These are phyloP conservation scores for Acanthochromis polyacanthus DNA, from an alignment of 2,113 vertebrate genomes.

Conservation along the genomic window DNA sequence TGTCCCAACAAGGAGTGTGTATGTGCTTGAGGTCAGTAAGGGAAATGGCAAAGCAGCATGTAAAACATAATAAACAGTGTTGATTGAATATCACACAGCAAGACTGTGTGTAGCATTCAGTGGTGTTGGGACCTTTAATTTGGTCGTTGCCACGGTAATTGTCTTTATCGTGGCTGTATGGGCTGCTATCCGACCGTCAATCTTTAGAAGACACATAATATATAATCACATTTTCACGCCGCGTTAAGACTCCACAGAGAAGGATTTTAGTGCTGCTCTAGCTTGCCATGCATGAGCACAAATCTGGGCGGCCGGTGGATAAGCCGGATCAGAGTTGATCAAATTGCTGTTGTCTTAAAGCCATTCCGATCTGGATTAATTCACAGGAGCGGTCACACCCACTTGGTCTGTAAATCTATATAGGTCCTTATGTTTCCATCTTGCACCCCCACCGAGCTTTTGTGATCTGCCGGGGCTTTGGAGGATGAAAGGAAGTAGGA, in stretches of 20 bases:
- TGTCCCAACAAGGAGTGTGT: constrained; percentile 55
- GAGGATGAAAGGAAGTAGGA: constrained; percentile 76
- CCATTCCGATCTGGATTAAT: constrained; percentile 76
- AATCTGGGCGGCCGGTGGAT: constrained; percentile 61
- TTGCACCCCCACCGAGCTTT: constrained; percentile 54
- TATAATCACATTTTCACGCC: constrained; percentile 21
- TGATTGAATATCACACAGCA: constrained; percentile 45
- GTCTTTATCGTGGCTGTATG: constrained; percentile 42
- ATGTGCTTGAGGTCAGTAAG: constrained; percentile 51
- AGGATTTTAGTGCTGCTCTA: constrained; percentile 30
- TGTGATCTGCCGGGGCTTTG: constrained; percentile 73
- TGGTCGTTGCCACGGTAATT: constrained; percentile 11
- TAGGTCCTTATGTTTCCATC: constrained; percentile 64
- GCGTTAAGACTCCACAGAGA: constrained; percentile 28
- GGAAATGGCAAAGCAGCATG: constrained; percentile 45
- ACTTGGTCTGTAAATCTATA: constrained; percentile 65
- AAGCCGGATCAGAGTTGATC: constrained; percentile 76
- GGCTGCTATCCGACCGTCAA: constrained; percentile 34
- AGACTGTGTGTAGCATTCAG: constrained; percentile 34
- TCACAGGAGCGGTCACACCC: constrained; percentile 65
- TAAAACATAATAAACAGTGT: constrained; percentile 64
- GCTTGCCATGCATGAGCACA: constrained; percentile 27
- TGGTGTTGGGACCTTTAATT: constrained; percentile 17
- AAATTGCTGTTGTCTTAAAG: constrained; percentile 76
- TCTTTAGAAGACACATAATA: constrained; percentile 31